phyloP scores from a whole-genome alignment of 2,113 vertebrate genomes.

The pig (Sus scrofa) region DNA sequence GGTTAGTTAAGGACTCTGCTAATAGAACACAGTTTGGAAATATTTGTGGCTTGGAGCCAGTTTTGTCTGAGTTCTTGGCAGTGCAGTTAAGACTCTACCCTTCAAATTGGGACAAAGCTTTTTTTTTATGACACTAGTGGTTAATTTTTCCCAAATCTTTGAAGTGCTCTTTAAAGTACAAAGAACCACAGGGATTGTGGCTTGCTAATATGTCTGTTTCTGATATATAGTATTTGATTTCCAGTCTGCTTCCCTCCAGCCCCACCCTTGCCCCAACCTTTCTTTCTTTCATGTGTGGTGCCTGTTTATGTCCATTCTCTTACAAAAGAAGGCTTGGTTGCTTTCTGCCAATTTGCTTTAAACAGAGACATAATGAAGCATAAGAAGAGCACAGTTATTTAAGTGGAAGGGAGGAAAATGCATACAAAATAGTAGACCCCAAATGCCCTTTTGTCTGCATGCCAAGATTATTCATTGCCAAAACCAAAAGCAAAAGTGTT shows the following conservation, averaged over 20 bases:
- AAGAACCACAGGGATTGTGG: not conserved
- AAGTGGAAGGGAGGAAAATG: constrained; percentile 59
- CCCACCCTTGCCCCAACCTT: not conserved
- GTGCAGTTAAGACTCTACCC: not conserved
- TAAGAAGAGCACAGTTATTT: constrained; percentile 56
- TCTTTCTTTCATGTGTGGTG: not conserved
- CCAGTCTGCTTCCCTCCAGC: not conserved
- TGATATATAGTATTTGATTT: constrained; percentile 16
- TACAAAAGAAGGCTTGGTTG: not conserved
- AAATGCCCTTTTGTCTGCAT: constrained; percentile 57
- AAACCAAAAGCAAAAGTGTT: constrained; percentile 51
- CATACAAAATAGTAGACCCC: constrained; percentile 66
- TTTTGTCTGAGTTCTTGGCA: constrained; percentile 39
- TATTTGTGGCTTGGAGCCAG: constrained; percentile 23
- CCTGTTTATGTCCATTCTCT: not conserved
- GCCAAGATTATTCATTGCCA: constrained; percentile 50
- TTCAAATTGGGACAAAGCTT: not conserved
- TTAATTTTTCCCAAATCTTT: constrained; percentile 38
- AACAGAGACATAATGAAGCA: constrained; percentile 32
- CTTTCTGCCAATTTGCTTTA: constrained; percentile 52
- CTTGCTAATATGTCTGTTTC: constrained; percentile 29
- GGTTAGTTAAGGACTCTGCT: constrained; percentile 64
- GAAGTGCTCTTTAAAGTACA: not conserved
- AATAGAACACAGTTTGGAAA: constrained; percentile 48
- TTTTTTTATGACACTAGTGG: not conserved